Evolutionary conservation across 2,888 invertebrate genomes (phyloP).

Genomic region (Synergus itoensis): DNA sequence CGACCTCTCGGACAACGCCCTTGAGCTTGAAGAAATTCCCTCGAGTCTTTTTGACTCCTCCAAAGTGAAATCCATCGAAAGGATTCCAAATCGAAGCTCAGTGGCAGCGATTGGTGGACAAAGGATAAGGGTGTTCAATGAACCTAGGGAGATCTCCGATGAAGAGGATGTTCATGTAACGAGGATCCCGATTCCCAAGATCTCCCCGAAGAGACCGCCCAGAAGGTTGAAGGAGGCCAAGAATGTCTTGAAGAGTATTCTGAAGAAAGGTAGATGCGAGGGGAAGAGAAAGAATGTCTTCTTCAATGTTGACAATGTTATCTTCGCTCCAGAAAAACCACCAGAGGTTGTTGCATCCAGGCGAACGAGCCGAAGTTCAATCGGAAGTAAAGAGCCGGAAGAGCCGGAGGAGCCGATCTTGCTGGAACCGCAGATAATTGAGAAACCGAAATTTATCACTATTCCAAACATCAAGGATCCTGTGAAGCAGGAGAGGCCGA

Average conservation of each 20-base stretch:
- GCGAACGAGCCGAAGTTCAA: slow-evolving; percentile 55
- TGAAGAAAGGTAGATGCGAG: slow-evolving; percentile 68
- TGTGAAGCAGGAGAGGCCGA: slow-evolving; percentile 57
- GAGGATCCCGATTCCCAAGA: slow-evolving; percentile 74
- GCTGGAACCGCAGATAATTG: slow-evolving; percentile 15
- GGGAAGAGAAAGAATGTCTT: slow-evolving; percentile 70
- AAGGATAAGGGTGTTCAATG: slow-evolving; percentile 83
- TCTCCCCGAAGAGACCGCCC: slow-evolving; percentile 84
- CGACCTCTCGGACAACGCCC: slow-evolving; percentile 75
- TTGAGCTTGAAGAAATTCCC: slow-evolving; percentile 63
- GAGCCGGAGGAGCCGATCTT: slow-evolving; percentile 44
- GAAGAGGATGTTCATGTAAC: slow-evolving; percentile 61
- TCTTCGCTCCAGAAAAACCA: slow-evolving; percentile 75
- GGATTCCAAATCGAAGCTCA: slow-evolving; percentile 69
- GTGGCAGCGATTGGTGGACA: slow-evolving; percentile 84
- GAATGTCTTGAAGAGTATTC: slow-evolving; percentile 69
- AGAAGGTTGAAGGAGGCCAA: slow-evolving; percentile 79
- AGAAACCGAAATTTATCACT: slow-evolving; percentile 70
- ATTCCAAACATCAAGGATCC: slow-evolving; percentile 74
- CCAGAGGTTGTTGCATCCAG: slow-evolving; percentile 54
- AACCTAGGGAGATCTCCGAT: slow-evolving; percentile 71
- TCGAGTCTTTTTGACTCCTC: slow-evolving; percentile 72
- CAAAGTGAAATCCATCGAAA: slow-evolving; percentile 76
- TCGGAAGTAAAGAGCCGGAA: slow-evolving; percentile 56
- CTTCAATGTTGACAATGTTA: slow-evolving; percentile 75